Conservation (phyloP, 2,888 invertebrate genomes). For the Ditula angustiorana region DNA sequence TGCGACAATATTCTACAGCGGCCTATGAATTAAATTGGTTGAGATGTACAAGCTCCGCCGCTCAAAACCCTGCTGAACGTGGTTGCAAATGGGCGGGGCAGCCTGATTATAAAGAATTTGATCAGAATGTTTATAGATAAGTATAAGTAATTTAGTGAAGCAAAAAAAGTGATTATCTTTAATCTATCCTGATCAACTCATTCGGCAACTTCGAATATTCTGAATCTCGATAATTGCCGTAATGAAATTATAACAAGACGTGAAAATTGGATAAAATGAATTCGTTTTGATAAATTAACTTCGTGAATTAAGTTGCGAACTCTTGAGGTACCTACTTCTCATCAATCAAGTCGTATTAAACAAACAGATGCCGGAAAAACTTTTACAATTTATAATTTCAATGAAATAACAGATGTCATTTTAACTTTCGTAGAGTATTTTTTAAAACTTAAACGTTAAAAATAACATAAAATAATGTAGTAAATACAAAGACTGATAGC, state of each 20-base stretch:
- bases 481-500: no score
- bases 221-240: constrained; percentile 12
- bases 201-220: background rate
- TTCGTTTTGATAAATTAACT: constrained; percentile 64
- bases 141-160: no score
- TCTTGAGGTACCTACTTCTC: constrained; percentile 51
- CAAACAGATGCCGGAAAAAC: constrained; percentile 53
- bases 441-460: constrained; percentile 21
- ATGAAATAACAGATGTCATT: constrained; percentile 40
- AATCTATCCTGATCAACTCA: background rate
- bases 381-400: constrained; percentile 52
- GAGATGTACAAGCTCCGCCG: no score
- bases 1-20: no score
- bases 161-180: no score
- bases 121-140: no score
- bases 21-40: no score
- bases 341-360: constrained; percentile 59
- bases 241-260: constrained; percentile 29
- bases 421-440: background rate
- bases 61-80: no score
- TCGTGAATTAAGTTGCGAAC: constrained; percentile 62
- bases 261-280: constrained; percentile 44
- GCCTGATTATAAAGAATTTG: no score
- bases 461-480: no score
- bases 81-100: no score